Base-by-base conservation (phyloP, 1,140 invertebrate genomes). In the Diprion similis region DNA sequence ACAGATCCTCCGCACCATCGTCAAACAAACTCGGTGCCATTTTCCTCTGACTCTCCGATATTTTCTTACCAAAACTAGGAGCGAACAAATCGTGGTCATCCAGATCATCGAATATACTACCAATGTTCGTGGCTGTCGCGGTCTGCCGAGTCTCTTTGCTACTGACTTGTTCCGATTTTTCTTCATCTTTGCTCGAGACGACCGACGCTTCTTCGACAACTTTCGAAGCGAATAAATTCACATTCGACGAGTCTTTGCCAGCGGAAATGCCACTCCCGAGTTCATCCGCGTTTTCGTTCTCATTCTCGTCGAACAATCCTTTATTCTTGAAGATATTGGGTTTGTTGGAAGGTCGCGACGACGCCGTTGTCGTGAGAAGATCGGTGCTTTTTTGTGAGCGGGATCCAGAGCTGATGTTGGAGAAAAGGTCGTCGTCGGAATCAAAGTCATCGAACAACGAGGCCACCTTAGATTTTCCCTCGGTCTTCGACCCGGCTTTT, bases 391-490 rank as follows among this genome's bases (percentile, higher is more conserved):
- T 83, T 18, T 82, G 79, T 8, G 84, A 84, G 18, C 79, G 80
- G 3, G 82, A 81, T 66, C 82, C 82, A 19, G 82, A 82, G 51
- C 81, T 84, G 8, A 80, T 77, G 65, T 77, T 82, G 8, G 79
- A 79, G 68, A 86, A 85, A 24, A 86, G 76, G 47, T 86, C 85
- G 68, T 86, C 84, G 13, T 79, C 81, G 45, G 84, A 84, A 71
- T 85, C 84, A 1, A 82, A 85, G 17, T 85, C 83, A 66, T 85
- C 84, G 72, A 85, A 85, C 15, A 85, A 69, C 10, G 80, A 85
- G 9, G 68, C 72, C 6, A 81, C 73, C 69, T 84, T 84, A 2
- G 78, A 77, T 67, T 83, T 79, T 45, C 68, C 64, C 71, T 83
- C 85, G 69, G 80, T 76, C 8, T 83, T 77, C 17, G 68, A 37